A percentile compares a stretch with the other conserved stretches of the same genome.
Evolutionary conservation across 2,113 vertebrate species (phyloP).

Genomic region (Gobius niger): DNA sequence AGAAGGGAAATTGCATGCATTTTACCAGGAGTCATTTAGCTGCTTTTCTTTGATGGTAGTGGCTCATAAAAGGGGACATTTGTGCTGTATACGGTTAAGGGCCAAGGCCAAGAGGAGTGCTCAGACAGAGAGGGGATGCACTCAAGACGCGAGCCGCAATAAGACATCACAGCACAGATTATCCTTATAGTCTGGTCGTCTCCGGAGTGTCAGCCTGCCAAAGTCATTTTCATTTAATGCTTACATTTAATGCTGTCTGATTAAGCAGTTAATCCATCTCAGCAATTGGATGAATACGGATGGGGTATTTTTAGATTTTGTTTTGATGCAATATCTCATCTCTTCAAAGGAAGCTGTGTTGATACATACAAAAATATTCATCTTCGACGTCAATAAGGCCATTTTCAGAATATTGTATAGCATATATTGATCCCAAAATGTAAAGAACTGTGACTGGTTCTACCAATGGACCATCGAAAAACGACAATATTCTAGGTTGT

Average conservation of each 20-base stretch:
- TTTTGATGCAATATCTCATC: neutral
- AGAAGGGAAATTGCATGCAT: slow-evolving; percentile 10
- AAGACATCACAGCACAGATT: slow-evolving; percentile 31
- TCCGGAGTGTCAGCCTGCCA: neutral
- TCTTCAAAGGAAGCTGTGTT: too few relatives aligned
- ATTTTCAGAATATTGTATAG: too few relatives aligned
- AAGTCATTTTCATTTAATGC: neutral
- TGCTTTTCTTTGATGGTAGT: slow-evolving; percentile 46
- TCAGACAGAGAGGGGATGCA: slow-evolving; percentile 22
- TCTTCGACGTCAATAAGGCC: too few relatives aligned
- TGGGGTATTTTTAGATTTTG: slow-evolving; percentile 1
- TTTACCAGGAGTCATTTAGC: slow-evolving; percentile 58
- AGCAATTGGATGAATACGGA: neutral
- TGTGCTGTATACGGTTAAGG: slow-evolving; percentile 32
- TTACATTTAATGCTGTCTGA: neutral
- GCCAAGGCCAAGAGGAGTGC: slow-evolving; percentile 33
- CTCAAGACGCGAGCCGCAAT: slow-evolving; percentile 29
- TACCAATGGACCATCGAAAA: too few relatives aligned
- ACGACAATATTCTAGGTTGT: too few relatives aligned
- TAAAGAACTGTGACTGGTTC: too few relatives aligned
- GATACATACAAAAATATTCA: too few relatives aligned
- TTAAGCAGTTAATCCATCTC: neutral
- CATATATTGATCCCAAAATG: too few relatives aligned
- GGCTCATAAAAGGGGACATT: slow-evolving; percentile 16
- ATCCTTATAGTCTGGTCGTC: slow-evolving; percentile 3